Evolutionary conservation across 2,797 vertebrate species (phyloP).

Genomic region (Melanotaenia trifasciata): DNA sequence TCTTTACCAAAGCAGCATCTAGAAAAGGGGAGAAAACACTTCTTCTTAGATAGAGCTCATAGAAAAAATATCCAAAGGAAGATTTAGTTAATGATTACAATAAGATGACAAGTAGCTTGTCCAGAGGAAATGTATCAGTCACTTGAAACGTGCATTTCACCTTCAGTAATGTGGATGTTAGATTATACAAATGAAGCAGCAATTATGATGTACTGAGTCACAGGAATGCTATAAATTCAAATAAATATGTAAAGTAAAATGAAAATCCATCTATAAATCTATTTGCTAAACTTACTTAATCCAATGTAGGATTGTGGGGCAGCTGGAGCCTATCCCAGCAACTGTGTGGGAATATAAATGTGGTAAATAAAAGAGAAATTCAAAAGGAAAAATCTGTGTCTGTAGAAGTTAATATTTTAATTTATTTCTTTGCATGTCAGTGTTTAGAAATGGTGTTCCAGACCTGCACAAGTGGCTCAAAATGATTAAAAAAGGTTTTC

Average conservation of each 20-base stretch:
- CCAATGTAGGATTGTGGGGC: not conserved
- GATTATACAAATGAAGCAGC: not conserved
- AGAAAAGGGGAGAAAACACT: too few species aligned
- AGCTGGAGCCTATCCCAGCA: too few species aligned
- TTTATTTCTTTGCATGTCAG: not conserved
- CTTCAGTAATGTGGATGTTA: too few species aligned
- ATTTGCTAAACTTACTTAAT: not conserved
- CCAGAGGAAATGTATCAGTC: not conserved
- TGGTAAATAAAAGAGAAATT: not conserved
- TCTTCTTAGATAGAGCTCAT: too few species aligned
- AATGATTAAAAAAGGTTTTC: not conserved
- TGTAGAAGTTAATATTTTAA: not conserved
- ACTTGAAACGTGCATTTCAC: not conserved
- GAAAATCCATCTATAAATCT: not conserved
- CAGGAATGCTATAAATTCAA: not conserved
- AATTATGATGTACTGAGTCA: not conserved
- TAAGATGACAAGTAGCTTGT: too few species aligned
- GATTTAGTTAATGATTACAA: too few species aligned
- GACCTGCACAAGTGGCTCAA: not conserved
- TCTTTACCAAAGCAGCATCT: not conserved
- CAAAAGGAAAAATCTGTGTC: not conserved
- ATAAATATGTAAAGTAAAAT: not conserved
- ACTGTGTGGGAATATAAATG: too few species aligned
- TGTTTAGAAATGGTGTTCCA: not conserved
- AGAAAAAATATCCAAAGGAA: too few species aligned